Evolutionary conservation across 1,140 invertebrate species (phyloP).

Genomic region (Trichonephila inaurata): DNA sequence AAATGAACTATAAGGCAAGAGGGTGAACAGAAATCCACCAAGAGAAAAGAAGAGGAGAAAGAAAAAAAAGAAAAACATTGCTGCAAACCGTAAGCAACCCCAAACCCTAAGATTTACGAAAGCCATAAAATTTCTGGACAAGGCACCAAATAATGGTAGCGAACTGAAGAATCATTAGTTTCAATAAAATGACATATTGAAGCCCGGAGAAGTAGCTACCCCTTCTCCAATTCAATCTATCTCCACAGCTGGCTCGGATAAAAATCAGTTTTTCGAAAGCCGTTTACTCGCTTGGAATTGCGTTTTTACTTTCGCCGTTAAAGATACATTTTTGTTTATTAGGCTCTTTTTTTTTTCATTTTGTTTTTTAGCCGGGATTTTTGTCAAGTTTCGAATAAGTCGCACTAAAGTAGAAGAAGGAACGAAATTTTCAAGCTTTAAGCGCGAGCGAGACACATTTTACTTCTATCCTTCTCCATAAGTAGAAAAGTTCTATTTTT

Average conservation of each 20-base stretch:
- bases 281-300: slow-evolving; percentile 21
- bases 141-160: slow-evolving; percentile 58
- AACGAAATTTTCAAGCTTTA: slow-evolving; percentile 3
- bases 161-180: slow-evolving; percentile 72
- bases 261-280: slow-evolving; percentile 45
- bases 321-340: slow-evolving; percentile 41
- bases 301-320: slow-evolving; percentile 51
- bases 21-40: background rate
- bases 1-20: background rate
- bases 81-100: slow-evolving; percentile 13
- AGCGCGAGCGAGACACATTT: background rate
- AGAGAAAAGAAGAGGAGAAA: background rate
- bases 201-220: slow-evolving; percentile 42
- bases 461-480: background rate
- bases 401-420: background rate
- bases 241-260: slow-evolving; percentile 36
- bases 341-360: background rate
- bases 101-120: slow-evolving; percentile 67
- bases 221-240: slow-evolving; percentile 23
- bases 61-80: background rate
- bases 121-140: slow-evolving; percentile 68
- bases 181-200: slow-evolving; percentile 74
- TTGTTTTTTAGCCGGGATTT: background rate
- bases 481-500: background rate
- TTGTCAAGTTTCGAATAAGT: slow-evolving; percentile 38